Evolutionary conservation across 2,888 invertebrate genomes (phyloP).

Genomic region (Bruchidius siliquastri): DNA sequence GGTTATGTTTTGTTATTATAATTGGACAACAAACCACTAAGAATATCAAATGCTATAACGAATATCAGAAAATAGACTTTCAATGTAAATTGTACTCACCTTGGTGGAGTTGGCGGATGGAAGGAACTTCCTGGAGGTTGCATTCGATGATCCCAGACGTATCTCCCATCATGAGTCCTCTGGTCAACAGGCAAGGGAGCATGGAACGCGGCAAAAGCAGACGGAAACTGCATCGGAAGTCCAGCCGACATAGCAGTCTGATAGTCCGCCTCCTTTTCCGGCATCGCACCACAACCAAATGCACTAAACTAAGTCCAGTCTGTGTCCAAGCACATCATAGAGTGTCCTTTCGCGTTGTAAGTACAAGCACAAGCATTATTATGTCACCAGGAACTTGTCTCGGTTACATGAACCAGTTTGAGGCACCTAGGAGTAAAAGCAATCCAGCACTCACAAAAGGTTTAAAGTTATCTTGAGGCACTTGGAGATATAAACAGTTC

Average conservation of each 20-base stretch:
- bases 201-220: conserved; percentile 54
- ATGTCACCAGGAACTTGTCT: too few relatives aligned
- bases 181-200: conserved; percentile 59
- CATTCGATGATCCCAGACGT: conserved; percentile 47
- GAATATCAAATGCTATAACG: too few relatives aligned
- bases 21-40: too few relatives aligned
- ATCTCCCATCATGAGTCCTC: conserved; percentile 48
- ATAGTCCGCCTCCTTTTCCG: conserved; percentile 46
- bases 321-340: background rate
- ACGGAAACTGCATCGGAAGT: conserved; percentile 46
- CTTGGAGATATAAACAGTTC: too few relatives aligned
- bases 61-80: too few relatives aligned
- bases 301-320: background rate
- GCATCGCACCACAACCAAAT: conserved; percentile 34
- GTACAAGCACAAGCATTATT: background rate
- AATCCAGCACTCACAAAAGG: background rate
- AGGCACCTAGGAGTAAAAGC: background rate
- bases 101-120: conserved; percentile 37
- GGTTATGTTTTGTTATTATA: too few relatives aligned
- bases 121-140: conserved; percentile 40
- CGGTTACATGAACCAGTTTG: background rate
- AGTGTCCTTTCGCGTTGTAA: background rate
- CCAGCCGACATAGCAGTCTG: conserved; percentile 46
- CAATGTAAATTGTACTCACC: too few relatives aligned
- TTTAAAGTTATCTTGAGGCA: too few relatives aligned